Base-by-base conservation (phyloP, 2,888 invertebrate genomes). In the Dinocampus coccinellae region DNA sequence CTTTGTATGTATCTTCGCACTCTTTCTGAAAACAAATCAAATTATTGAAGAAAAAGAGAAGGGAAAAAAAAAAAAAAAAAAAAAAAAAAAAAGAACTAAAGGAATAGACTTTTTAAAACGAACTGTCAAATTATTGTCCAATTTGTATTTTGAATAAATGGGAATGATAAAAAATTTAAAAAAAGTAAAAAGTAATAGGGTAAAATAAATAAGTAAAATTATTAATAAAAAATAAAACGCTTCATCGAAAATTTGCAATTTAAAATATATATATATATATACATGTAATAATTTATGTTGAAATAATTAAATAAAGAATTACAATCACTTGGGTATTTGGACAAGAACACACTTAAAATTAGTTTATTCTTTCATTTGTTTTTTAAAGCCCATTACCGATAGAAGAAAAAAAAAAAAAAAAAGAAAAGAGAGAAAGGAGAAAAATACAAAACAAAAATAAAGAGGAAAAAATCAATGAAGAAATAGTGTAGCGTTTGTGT, bases 1-100 rank as follows among this genome's bases (percentile, higher is more conserved):
- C 92, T 92, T 93, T 93, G 93, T 92, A 93, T 91, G 92, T 91
- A 90, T 93, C 93, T 91, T 93, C 93, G 90, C 93, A 93, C 92
- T 93, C 92, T 92, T 91, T 93, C 93, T 93, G 93, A 91, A 92
- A 93, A 92, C 89, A 87, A 87, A 87, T 83, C 85, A 81, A 83
- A 86, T 81, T 76, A 83, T 83, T 86, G 85, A 86, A 81, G 83
- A 82, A 77, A 33, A 70, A 39, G 16, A 47, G 7, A 47, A n/a
- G 16, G n/a, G n/a, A n/a, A n/a, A n/a, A n/a, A n/a, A n/a, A n/a
- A n/a, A n/a, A n/a, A 29, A 29, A 29, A 29, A 4, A 3, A 29
- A 29, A 29, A 29, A 29, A 29, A n/a, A n/a, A n/a, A n/a, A 29
- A 29, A 29, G 7, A 29, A 29, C 7, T 29, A 29, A 4, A 7